Evolutionary conservation across 2,888 invertebrate genomes (phyloP).

Genomic region (Myathropa florea): DNA sequence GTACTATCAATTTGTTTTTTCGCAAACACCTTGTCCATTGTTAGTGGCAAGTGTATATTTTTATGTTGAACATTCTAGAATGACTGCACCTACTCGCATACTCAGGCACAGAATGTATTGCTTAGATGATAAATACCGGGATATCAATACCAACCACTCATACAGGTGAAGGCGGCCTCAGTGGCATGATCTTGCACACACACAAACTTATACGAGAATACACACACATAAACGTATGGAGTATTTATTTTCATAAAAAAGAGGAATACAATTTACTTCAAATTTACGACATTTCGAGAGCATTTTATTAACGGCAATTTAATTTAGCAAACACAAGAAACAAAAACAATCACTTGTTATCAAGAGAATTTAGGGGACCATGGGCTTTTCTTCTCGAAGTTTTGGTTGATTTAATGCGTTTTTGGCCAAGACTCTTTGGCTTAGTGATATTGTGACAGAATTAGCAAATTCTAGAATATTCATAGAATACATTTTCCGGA

Average conservation of each 20-base stretch:
- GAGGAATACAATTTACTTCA: background rate
- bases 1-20: constrained; percentile 32
- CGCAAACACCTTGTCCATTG: constrained; percentile 46
- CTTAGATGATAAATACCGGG: background rate
- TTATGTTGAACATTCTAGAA: constrained; percentile 56
- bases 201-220: background rate
- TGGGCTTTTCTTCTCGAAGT: background rate
- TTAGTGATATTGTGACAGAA: background rate
- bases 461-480: background rate
- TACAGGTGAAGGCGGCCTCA: background rate
- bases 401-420: background rate
- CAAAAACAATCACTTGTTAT: background rate
- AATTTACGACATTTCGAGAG: background rate
- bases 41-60: constrained; percentile 37
- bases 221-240: too few relatives aligned
- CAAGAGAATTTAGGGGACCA: background rate
- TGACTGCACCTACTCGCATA: background rate
- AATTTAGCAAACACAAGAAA: background rate
- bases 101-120: background rate
- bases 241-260: too few relatives aligned
- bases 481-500: background rate
- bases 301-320: background rate
- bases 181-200: background rate
- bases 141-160: background rate
- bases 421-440: background rate